Conservation (phyloP, 2,113 vertebrate species). For the Nesoenas mayeri region DNA sequence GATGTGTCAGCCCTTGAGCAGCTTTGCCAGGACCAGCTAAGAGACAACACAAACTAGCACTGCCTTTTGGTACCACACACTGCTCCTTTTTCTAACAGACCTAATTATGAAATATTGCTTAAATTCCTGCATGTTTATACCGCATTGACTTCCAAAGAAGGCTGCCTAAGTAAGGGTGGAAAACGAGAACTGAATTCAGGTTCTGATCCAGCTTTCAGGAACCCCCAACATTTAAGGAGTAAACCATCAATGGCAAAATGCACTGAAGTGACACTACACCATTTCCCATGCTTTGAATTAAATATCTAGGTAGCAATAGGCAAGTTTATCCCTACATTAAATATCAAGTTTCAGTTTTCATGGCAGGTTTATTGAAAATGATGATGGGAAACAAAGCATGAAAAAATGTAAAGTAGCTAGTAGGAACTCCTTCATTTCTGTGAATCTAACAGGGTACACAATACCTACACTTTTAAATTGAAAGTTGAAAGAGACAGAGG, state of each 20-base stretch:
- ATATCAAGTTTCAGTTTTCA: constrained; percentile 8
- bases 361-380: background rate
- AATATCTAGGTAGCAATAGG: background rate
- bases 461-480: background rate
- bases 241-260: background rate
- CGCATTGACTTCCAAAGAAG: background rate
- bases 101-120: background rate
- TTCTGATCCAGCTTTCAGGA: background rate
- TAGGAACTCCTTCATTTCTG: background rate
- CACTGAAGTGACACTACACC: background rate
- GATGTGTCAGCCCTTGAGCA: background rate
- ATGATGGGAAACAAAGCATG: background rate
- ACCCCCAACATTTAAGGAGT: background rate
- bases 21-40: background rate
- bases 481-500: background rate
- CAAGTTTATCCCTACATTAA: background rate
- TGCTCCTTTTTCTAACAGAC: background rate
- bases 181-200: background rate
- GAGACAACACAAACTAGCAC: background rate
- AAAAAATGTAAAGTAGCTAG: background rate
- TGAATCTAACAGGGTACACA: background rate
- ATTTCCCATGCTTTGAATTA: constrained; percentile 20
- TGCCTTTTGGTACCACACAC: background rate
- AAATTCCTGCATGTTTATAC: background rate
- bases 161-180: background rate